Evolutionary conservation across 2,888 invertebrate genomes (phyloP).

Genomic region (Heliconius ismenius): DNA sequence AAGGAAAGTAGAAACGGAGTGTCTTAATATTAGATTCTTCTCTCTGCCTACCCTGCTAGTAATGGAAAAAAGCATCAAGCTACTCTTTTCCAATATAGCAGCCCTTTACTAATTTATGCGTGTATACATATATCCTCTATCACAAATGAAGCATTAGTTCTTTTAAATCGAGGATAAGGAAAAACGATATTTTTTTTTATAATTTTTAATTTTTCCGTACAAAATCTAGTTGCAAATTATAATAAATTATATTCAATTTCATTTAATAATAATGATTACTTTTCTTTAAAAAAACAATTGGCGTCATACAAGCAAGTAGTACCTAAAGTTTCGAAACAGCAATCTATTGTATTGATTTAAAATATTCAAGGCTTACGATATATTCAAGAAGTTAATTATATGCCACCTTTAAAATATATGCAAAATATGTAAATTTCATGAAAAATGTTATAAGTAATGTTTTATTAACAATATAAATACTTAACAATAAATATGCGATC

Average conservation of each 20-base stretch:
- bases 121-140: too few relatives aligned
- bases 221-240: not conserved
- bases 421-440: not conserved
- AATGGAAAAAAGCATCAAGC: too few relatives aligned
- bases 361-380: slow-evolving; percentile 22
- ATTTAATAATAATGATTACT: not conserved
- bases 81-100: too few relatives aligned
- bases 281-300: not conserved
- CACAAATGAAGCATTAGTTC: not conserved
- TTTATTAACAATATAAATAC: not conserved
- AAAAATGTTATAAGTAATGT: not conserved
- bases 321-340: not conserved
- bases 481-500: too few relatives aligned
- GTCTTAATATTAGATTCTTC: too few relatives aligned
- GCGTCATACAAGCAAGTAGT: not conserved
- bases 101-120: too few relatives aligned
- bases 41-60: too few relatives aligned
- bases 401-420: slow-evolving; percentile 16
- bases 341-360: slow-evolving; percentile 24
- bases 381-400: slow-evolving; percentile 22
- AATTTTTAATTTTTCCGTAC: not conserved
- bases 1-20: not conserved
- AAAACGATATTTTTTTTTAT: not conserved
- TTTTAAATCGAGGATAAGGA: not conserved
- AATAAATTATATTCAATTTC: not conserved